These are phyloP conservation scores for Polydrusus tereticollis DNA, from an alignment of 2,888 invertebrate species.

Conservation along the genomic window DNA sequence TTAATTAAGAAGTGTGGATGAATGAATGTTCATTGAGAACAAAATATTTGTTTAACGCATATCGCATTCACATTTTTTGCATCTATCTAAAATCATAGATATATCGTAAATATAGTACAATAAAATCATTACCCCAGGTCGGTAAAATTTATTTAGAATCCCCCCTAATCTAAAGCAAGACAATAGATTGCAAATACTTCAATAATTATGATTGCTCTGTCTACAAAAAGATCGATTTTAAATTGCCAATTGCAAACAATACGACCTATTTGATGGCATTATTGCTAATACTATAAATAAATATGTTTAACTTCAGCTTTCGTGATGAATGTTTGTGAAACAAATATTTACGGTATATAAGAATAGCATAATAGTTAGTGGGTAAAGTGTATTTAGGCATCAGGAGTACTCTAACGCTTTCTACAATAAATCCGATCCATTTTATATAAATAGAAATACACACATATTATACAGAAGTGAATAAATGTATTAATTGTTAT, in stretches of 20 bases:
- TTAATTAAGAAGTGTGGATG: too few relatives aligned
- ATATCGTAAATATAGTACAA: background rate
- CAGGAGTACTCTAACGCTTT: constrained; percentile 11
- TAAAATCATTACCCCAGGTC: constrained; percentile 14
- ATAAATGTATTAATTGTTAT: constrained; percentile 19
- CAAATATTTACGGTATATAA: constrained; percentile 53
- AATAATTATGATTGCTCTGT: constrained; percentile 50
- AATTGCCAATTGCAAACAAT: constrained; percentile 53
- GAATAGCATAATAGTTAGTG: constrained; percentile 41
- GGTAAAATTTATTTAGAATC: constrained; percentile 27
- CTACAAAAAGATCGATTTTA: constrained; percentile 51
- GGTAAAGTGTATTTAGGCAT: constrained; percentile 29
- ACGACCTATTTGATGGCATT: constrained; percentile 38
- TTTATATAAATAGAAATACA: constrained; percentile 24
- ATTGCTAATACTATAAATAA: constrained; percentile 53
- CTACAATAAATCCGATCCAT: too few relatives aligned
- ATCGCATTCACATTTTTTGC: too few relatives aligned
- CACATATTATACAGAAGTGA: constrained; percentile 22
- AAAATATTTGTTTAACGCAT: too few relatives aligned
- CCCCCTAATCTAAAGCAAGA: constrained; percentile 26
- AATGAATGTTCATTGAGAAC: too few relatives aligned
- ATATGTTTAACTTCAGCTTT: constrained; percentile 53
- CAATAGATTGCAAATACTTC: constrained; percentile 37
- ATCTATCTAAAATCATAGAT: too few relatives aligned
- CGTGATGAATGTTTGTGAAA: constrained; percentile 53